Base-by-base conservation (phyloP, 2,888 invertebrate species). In the Spodoptera picta region DNA sequence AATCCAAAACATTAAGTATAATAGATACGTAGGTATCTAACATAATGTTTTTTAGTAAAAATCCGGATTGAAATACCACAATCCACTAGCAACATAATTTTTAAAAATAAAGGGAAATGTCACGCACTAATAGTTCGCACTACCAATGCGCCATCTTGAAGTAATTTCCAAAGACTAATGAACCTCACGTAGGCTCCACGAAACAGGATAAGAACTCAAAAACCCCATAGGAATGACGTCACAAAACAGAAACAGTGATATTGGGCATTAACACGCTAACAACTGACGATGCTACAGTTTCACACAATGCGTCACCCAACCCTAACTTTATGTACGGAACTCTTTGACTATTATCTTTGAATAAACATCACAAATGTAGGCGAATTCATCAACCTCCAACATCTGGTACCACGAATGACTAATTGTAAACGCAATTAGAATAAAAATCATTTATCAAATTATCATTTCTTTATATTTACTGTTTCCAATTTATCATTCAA, bases 401-500 rank as follows among this genome's bases (percentile, higher is more conserved):
- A 75, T 61, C 55, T 74, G 60, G 48, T 49, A 66, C 11, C 11
- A 60, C 54, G 44, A 61, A 71, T 76, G 62, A 79, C 64, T 76
- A 75, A 76, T 65, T 46, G 56, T 31, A 47, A 43, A 54, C 10
- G 56, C 52, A 50, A 75, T 71, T 65, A 75, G 56, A 64, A 61
- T n/a, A 54, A 24, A 36, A 66, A 59, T 75, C 64, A 72, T 56
- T 59, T 65, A 68, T 68, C 56, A 69, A 60, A 41, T 80, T 80
- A 73, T 73, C 67, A 77, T 77, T 73, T 73, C 65, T 64, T 1
- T 60, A 47, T 69, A 77, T 79, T 77, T 77, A 66, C 68, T 19
- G 57, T 60, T 68, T 59, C 7, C 41, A 65, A 67, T 64, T 80
- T 77, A 77, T 77, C 78, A 63, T 46, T 50, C 4, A 41, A 47